These are phyloP conservation scores for Pao palembangensis DNA, from an alignment of 2,113 vertebrate species.

Conservation along the genomic window DNA sequence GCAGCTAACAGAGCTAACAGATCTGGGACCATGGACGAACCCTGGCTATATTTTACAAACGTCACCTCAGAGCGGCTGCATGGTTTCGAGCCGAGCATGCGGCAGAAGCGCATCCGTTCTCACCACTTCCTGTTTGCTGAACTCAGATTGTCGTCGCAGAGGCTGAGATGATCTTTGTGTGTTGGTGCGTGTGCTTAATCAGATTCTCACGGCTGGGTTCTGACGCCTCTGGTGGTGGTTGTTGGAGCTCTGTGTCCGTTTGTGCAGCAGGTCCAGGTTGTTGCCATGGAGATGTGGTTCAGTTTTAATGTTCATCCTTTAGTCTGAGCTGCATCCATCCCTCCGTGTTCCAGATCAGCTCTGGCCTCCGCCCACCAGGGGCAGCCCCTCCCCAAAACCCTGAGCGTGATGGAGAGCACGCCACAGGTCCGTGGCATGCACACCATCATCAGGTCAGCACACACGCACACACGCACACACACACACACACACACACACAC, in stretches of 20 bases:
- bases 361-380: conserved; percentile 88
- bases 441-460: conserved; percentile 87
- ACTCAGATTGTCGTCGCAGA: no score
- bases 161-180: neutral
- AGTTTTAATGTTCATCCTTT: no score
- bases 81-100: neutral
- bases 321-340: neutral
- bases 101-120: neutral
- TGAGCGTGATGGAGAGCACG: conserved; percentile 84
- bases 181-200: no score
- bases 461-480: neutral
- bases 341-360: conserved; percentile 74
- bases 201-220: no score
- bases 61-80: neutral
- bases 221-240: no score
- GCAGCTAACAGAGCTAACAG: no score
- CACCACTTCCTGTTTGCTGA: no score
- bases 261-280: no score
- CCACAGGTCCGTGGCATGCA: conserved; percentile 90
- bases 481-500: no score
- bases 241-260: no score
- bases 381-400: conserved; percentile 82
- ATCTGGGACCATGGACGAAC: neutral
- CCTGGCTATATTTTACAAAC: neutral
- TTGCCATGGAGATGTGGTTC: no score